phyloP scores from a whole-genome alignment of 2,888 invertebrate genomes.

The Creontiades dilutus region DNA sequence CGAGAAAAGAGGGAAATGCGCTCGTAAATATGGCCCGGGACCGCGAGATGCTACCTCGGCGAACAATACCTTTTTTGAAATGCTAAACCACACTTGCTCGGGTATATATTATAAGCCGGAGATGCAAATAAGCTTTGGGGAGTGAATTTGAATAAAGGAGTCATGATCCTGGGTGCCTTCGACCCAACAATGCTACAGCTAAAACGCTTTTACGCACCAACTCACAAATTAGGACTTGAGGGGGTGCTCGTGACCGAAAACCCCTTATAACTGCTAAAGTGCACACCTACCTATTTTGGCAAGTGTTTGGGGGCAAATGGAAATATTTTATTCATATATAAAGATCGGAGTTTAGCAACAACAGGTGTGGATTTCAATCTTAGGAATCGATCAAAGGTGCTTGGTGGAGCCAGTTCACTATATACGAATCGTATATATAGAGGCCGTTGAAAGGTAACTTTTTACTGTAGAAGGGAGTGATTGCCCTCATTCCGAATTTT shows the following conservation, averaged over 20 bases:
- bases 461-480: too few relatives aligned
- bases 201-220: slow-evolving; percentile 55
- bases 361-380: background rate
- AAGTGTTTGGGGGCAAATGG: background rate
- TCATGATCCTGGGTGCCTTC: slow-evolving; percentile 51
- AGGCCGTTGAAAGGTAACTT: background rate
- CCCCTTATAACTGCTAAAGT: slow-evolving; percentile 61
- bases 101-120: slow-evolving; percentile 64
- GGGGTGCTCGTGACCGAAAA: slow-evolving; percentile 66
- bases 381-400: background rate
- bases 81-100: slow-evolving; percentile 63
- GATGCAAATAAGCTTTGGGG: slow-evolving; percentile 51
- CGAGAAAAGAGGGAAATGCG: slow-evolving; percentile 31
- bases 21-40: slow-evolving; percentile 8
- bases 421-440: too few relatives aligned
- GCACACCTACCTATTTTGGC: background rate
- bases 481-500: too few relatives aligned
- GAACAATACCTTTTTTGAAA: slow-evolving; percentile 70
- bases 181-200: slow-evolving; percentile 25
- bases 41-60: slow-evolving; percentile 24
- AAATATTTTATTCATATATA: slow-evolving; percentile 63
- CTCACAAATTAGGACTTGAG: slow-evolving; percentile 65
- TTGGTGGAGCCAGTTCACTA: background rate
- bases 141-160: slow-evolving; percentile 65
- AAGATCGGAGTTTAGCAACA: too few relatives aligned